These are phyloP conservation scores for Athetis lepigone DNA, from an alignment of 2,888 invertebrate species.

Conservation along the genomic window DNA sequence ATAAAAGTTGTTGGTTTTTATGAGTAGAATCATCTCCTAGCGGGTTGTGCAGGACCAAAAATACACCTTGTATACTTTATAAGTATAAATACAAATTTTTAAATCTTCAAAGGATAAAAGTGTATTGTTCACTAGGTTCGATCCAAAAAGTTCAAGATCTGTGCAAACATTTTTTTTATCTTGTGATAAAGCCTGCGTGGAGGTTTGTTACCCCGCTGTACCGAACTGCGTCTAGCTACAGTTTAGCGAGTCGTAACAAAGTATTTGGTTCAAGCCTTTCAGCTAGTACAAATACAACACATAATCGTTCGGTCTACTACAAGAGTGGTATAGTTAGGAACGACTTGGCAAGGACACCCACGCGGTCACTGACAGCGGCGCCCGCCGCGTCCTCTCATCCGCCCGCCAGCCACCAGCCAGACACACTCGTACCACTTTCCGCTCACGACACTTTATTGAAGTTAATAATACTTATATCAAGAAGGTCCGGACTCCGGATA, in stretches of 20 bases:
- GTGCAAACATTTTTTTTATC: too few relatives aligned
- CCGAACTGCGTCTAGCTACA: not conserved
- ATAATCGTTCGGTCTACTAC: not conserved
- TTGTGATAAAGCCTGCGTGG: too few relatives aligned
- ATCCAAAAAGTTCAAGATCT: too few relatives aligned
- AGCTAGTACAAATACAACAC: slow-evolving; percentile 1
- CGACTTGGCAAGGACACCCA: slow-evolving; percentile 72
- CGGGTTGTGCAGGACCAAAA: too few relatives aligned
- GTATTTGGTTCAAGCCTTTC: not conserved
- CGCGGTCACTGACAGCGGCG: slow-evolving; percentile 79
- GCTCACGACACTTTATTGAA: slow-evolving; percentile 32
- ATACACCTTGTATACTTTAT: too few relatives aligned
- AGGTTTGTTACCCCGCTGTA: not conserved
- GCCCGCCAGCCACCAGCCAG: slow-evolving; percentile 38
- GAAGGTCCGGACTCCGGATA: slow-evolving; percentile 6
- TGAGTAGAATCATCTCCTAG: too few relatives aligned
- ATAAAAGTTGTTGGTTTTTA: too few relatives aligned
- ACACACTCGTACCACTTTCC: slow-evolving; percentile 42
- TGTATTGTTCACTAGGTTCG: too few relatives aligned
- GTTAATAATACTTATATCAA: too few relatives aligned
- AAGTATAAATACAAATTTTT: too few relatives aligned
- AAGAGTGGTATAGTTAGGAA: slow-evolving; percentile 36
- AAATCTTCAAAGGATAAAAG: too few relatives aligned
- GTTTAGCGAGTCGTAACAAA: not conserved
- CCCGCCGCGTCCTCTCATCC: slow-evolving; percentile 38